Base-by-base conservation (phyloP, 2,113 vertebrate species). In the Suncus etruscus region DNA sequence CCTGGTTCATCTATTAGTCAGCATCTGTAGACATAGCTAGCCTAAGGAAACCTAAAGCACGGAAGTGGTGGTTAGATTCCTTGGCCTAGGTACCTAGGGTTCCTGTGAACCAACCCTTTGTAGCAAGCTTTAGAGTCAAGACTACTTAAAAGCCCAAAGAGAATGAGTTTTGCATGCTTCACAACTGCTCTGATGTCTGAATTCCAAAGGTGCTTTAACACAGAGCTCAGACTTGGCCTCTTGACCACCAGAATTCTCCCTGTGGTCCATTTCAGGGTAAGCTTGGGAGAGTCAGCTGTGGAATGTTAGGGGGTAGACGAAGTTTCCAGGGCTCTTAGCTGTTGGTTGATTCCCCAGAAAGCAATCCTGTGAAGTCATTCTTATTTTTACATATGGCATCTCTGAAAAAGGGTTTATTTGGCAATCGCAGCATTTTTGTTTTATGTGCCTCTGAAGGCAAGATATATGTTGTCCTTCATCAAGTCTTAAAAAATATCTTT, bases 401-500 rank as follows among this genome's bases (percentile, higher is more conserved):
- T 95, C 96, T 95, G 95, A 97, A 92, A 96, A 96, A 92, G 91
- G 94, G 93, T 94, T 97, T 95, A 95, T 87, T 89, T 3, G 8
- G 87, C 70, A 66, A 94, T 94, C 89, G 94, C 78, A 94, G 68
- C 91, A 95, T 95, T 94, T 96, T 96, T 94, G 92, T 95, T 96
- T 97, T 96, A 97, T 96, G 96, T 91, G 93, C 82, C 92, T 95
- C 95, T 76, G 89, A 95, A 93, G 92, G 93, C 86, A 91, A 96
- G 92, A 89, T 78, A 95, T 90, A 89, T 94, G 96, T 97, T 95
- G 95, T 96, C 78, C 76, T 95, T 91, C 93, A 95, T 95, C 89
- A 93, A 95, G 95, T 79, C 92, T 96, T 96, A 83, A 96, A 96
- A 90, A 87, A 94, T 96, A 95, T 95, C 96, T 97, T 85, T 91